Conservation (phyloP, 2,113 vertebrate genomes). For the Chelonoidis abingdonii region DNA sequence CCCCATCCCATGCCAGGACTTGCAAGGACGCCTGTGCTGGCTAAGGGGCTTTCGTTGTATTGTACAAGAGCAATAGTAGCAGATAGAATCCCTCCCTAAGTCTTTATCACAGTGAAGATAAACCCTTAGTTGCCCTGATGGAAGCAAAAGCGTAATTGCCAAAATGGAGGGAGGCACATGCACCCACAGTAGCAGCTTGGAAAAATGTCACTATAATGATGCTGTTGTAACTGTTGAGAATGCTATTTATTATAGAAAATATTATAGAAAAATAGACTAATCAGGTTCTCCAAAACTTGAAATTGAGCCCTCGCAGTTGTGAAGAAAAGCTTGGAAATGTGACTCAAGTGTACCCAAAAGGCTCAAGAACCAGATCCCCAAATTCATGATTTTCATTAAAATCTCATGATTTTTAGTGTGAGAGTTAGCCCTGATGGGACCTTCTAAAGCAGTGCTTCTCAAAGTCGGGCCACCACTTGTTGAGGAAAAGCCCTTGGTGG, state of each 20-base stretch:
- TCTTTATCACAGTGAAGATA: not conserved
- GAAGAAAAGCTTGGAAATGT: too few relatives aligned
- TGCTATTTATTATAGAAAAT: not conserved
- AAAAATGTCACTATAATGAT: not conserved
- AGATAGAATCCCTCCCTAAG: not conserved
- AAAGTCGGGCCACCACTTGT: too few relatives aligned
- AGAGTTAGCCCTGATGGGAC: too few relatives aligned
- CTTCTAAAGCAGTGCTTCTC: too few relatives aligned
- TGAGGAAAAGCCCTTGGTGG: too few relatives aligned
- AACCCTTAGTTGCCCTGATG: not conserved
- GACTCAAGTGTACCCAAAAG: too few relatives aligned
- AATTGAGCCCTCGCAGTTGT: too few relatives aligned
- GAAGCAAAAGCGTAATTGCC: not conserved
- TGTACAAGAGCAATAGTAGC: not conserved
- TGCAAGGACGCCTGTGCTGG: not conserved
- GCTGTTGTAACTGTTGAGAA: not conserved
- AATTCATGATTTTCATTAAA: too few relatives aligned
- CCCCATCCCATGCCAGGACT: not conserved
- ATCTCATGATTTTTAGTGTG: too few relatives aligned
- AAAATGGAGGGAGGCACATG: not conserved
- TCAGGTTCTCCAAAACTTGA: not conserved
- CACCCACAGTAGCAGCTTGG: not conserved
- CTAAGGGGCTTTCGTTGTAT: rapidly evolving
- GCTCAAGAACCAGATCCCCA: too few relatives aligned
- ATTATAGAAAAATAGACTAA: not conserved